phyloP scores from a whole-genome alignment of 1,140 invertebrate genomes.

The Sitobion miscanthi region DNA sequence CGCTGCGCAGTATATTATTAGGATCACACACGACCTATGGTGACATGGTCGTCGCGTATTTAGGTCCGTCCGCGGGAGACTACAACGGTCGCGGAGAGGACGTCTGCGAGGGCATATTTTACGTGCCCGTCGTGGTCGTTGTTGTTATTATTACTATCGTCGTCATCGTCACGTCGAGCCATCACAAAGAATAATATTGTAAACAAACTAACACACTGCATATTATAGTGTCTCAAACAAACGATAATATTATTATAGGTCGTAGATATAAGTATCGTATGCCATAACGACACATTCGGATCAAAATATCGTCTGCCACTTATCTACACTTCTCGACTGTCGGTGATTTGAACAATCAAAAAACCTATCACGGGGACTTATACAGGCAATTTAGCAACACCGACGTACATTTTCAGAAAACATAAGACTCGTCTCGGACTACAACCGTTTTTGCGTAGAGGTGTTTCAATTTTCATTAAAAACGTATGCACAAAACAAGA shows the following conservation, averaged over 20 bases:
- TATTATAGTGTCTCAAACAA: background rate
- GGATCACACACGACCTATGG: background rate
- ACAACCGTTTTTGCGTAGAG: too few species aligned
- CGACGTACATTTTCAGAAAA: background rate
- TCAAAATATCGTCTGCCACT: background rate
- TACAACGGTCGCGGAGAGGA: background rate
- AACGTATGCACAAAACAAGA: too few species aligned
- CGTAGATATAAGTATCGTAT: too few species aligned
- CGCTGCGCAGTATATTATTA: background rate
- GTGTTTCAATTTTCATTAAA: too few species aligned
- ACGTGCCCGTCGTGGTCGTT: too few species aligned
- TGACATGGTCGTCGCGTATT: too few species aligned
- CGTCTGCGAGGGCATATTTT: too few species aligned
- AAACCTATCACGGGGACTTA: background rate
- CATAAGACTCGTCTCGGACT: too few species aligned
- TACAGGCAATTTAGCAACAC: slow-evolving; percentile 1
- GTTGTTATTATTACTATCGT: too few species aligned
- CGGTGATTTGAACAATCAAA: background rate
- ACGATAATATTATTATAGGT: background rate
- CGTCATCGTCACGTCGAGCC: too few species aligned
- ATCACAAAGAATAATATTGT: too few species aligned
- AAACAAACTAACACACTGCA: too few species aligned
- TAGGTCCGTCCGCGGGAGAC: background rate
- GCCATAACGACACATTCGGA: background rate
- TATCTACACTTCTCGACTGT: background rate